Evolutionary conservation across 1,140 invertebrate species (phyloP).

Genomic region (Delia radicum): DNA sequence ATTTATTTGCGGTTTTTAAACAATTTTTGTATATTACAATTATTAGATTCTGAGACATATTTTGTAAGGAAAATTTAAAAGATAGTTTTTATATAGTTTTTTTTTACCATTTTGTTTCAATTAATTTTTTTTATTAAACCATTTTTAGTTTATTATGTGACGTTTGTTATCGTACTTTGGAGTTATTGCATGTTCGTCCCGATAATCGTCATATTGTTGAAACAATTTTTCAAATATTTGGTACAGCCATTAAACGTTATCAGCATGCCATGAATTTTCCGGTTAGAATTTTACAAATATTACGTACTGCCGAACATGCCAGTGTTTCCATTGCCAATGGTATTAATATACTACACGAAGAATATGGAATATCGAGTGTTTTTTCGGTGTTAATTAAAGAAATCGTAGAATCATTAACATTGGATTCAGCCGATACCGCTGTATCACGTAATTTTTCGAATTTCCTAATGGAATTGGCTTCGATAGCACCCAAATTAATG

Average conservation of each 20-base stretch:
- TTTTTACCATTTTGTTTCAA: neutral
- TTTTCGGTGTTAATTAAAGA: slow-evolving; percentile 48
- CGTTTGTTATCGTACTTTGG: slow-evolving; percentile 67
- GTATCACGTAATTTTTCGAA: slow-evolving; percentile 46
- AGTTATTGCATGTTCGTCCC: slow-evolving; percentile 60
- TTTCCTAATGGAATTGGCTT: slow-evolving; percentile 45
- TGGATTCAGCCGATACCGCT: slow-evolving; percentile 40
- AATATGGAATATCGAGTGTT: slow-evolving; percentile 43
- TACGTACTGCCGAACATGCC: slow-evolving; percentile 44
- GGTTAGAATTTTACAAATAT: slow-evolving; percentile 61
- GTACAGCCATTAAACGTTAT: slow-evolving; percentile 77
- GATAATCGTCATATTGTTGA: slow-evolving; percentile 68
- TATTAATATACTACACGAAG: slow-evolving; percentile 46
- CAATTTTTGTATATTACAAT: too few species aligned
- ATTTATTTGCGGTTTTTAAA: too few species aligned
- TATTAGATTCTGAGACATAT: too few species aligned
- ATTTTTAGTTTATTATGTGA: slow-evolving; percentile 43
- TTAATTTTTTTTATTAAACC: neutral
- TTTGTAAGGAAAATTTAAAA: too few species aligned
- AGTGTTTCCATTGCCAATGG: slow-evolving; percentile 43
- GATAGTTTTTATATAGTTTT: too few species aligned
- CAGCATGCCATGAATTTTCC: slow-evolving; percentile 71
- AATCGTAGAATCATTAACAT: slow-evolving; percentile 39
- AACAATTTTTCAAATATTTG: slow-evolving; percentile 75
- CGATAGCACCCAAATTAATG: slow-evolving; percentile 42